Evolutionary conservation across 2,113 vertebrate genomes (phyloP).

Genomic region (Archilochus colubris): DNA sequence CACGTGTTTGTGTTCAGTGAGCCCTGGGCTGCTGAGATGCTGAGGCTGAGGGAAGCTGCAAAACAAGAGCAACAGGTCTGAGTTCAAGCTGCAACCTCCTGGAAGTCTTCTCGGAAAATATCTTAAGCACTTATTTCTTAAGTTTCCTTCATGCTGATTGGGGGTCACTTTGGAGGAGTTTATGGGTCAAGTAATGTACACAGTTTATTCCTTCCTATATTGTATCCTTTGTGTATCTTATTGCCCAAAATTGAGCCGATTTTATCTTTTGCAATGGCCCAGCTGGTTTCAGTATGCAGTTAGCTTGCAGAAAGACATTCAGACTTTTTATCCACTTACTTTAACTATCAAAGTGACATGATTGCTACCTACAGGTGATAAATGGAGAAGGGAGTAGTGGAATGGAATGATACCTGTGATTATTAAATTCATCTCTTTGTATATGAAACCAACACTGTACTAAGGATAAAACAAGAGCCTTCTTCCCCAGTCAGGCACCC

Average conservation of each 20-base stretch:
- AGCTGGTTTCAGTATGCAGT: background rate
- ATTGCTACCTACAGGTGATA: conserved; percentile 1
- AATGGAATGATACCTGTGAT: background rate
- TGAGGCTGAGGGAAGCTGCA: background rate
- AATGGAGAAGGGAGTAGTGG: background rate
- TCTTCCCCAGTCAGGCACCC: background rate
- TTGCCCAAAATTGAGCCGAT: background rate
- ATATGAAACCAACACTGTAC: background rate
- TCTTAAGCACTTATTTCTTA: background rate
- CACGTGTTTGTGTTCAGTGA: background rate
- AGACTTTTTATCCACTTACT: background rate
- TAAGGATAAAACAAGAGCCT: background rate
- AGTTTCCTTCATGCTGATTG: background rate
- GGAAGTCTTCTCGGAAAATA: background rate
- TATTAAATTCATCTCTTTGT: background rate
- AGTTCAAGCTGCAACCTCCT: background rate
- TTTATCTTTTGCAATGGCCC: background rate
- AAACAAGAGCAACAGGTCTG: background rate
- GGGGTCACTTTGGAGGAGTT: background rate
- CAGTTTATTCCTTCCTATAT: background rate
- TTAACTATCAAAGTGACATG: background rate
- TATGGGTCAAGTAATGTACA: background rate
- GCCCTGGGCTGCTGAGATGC: background rate
- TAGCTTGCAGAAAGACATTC: background rate
- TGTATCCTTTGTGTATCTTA: background rate